These are phyloP conservation scores for Ridgeia piscesae DNA, from an alignment of 1,140 invertebrate species.

Conservation along the genomic window DNA sequence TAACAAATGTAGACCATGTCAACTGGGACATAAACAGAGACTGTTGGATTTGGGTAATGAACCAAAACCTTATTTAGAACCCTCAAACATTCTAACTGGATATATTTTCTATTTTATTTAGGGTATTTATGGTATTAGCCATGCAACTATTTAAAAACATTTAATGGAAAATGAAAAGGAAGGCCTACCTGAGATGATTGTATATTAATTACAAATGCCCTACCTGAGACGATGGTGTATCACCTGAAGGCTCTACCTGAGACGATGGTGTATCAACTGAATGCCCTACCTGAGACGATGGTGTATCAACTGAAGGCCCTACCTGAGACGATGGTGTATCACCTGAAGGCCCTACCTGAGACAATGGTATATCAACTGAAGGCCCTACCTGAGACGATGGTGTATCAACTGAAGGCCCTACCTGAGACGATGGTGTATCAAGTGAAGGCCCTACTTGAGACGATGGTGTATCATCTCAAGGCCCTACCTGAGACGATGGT, in stretches of 20 bases:
- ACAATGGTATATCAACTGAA: too few relatives aligned
- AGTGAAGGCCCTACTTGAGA: neutral
- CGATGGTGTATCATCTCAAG: neutral
- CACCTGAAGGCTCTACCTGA: neutral
- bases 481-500: conserved; percentile 58
- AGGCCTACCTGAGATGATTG: neutral
- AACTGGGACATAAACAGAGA: neutral
- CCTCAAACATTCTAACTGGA: too few relatives aligned
- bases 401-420: too few relatives aligned
- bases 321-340: too few relatives aligned
- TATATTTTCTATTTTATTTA: too few relatives aligned
- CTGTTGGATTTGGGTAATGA: neutral
- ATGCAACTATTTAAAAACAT: too few relatives aligned
- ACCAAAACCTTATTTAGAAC: neutral
- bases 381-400: too few relatives aligned
- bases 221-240: conserved; percentile 58
- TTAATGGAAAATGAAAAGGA: neutral
- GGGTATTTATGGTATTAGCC: neutral
- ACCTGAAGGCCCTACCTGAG: too few relatives aligned
- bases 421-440: too few relatives aligned
- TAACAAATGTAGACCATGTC: too few relatives aligned
- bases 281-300: conserved; percentile 58
- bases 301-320: too few relatives aligned
- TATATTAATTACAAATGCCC: neutral
- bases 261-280: neutral